Evolutionary conservation across 1,140 invertebrate genomes (phyloP).

Genomic region (fruit fly (Drosophila melanogaster)): DNA sequence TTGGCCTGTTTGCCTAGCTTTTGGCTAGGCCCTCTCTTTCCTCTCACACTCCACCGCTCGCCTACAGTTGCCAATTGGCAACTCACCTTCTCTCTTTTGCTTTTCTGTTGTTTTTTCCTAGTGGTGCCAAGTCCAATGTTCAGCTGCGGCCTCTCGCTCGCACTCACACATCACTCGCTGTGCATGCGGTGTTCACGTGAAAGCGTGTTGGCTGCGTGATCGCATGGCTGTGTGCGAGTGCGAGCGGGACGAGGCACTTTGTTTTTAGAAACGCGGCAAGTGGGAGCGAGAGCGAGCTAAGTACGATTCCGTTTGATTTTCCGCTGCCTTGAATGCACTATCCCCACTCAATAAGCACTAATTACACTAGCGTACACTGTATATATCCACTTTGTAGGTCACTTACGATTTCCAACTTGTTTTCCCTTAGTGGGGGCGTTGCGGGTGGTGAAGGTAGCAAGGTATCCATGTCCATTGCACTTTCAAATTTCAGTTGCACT

Average conservation of each 20-base stretch:
- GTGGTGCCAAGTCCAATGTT: constrained; percentile 73
- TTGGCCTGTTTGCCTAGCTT: constrained; percentile 55
- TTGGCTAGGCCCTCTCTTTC: constrained; percentile 6
- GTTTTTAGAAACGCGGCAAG: constrained; percentile 84
- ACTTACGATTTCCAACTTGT: constrained; percentile 86
- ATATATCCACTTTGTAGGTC: constrained; percentile 59
- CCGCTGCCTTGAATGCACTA: constrained; percentile 53
- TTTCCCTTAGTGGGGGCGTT: constrained; percentile 86
- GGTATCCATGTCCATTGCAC: constrained; percentile 84
- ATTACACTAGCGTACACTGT: constrained; percentile 8
- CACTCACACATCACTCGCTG: constrained; percentile 67
- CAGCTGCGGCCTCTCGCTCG: constrained; percentile 28
- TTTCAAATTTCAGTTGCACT: constrained; percentile 47
- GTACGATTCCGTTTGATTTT: constrained; percentile 58
- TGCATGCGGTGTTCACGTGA: constrained; percentile 85
- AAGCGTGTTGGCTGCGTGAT: constrained; percentile 84
- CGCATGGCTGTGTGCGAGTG: constrained; percentile 54
- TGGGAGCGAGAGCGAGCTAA: constrained; percentile 53
- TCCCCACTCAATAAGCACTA: constrained; percentile 20
- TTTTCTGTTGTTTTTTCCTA: constrained; percentile 37
- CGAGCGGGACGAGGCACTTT: constrained; percentile 71
- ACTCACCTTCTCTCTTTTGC: constrained; percentile 33
- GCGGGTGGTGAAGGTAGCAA: constrained; percentile 86
- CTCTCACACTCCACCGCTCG: neutral
- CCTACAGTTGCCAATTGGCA: constrained; percentile 40